A percentile compares a stretch with the other conserved stretches of the same genome.
These are phyloP conservation scores for Caenorhabditis inopinata DNA, from an alignment of 1,140 invertebrate genomes.

Conservation along the genomic window DNA sequence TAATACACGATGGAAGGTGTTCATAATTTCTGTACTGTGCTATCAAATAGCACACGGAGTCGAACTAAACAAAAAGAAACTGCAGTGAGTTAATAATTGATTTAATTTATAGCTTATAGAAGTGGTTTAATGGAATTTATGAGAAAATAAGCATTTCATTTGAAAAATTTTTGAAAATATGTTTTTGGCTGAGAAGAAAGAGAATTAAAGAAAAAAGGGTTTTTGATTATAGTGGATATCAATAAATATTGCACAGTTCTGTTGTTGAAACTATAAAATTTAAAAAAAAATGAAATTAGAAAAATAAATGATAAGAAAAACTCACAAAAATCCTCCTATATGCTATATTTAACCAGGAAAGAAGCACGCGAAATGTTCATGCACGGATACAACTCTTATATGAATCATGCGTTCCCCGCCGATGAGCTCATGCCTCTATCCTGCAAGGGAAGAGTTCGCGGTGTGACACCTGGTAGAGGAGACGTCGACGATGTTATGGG, in stretches of 20 bases:
- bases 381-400: constrained; percentile 93
- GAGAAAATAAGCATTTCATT: no score
- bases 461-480: constrained; percentile 78
- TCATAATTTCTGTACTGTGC: background rate
- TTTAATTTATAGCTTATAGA: no score
- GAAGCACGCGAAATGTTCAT: constrained; percentile 91
- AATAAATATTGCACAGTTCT: no score
- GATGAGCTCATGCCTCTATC: constrained; percentile 97
- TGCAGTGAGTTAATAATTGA: background rate
- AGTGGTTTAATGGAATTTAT: no score
- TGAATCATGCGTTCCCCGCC: constrained; percentile 90
- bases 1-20: constrained; percentile 16
- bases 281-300: no score
- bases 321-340: no score
- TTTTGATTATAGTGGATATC: no score
- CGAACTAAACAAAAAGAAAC: background rate
- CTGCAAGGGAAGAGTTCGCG: constrained; percentile 84
- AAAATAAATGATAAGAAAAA: no score
- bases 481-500: constrained; percentile 93
- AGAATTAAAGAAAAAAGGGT: no score
- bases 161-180: no score
- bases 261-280: no score
- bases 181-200: no score
- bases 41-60: background rate
- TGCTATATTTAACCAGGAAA: constrained; percentile 71